Percentiles rank a stretch among this genome's conserved stretches.
Conservation (phyloP, 2,113 vertebrate species). For the Takifugu flavidus region DNA sequence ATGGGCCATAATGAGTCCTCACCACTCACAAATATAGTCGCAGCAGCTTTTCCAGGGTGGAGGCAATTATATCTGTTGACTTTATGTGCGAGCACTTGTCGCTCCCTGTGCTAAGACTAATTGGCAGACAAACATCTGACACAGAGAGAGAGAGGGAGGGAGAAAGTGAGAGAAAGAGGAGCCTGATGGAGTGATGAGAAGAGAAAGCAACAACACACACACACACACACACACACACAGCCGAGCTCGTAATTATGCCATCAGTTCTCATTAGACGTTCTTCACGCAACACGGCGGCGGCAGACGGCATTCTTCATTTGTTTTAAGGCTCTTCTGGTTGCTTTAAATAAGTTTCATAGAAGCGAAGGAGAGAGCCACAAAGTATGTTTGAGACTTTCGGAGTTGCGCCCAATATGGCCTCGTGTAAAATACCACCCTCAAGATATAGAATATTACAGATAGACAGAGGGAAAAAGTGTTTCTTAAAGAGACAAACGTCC, state of each 20-base stretch:
- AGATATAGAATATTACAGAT: neutral
- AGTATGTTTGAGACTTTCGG: neutral
- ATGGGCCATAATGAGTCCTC: conserved; percentile 1
- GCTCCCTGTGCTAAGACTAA: conserved; percentile 47
- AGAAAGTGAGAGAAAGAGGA: neutral
- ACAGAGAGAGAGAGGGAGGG: neutral
- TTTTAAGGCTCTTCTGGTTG: neutral
- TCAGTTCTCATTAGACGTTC: conserved; percentile 15
- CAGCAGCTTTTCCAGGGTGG: conserved; percentile 43
- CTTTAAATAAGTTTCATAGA: neutral
- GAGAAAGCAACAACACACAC: neutral
- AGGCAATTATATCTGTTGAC: conserved; percentile 66
- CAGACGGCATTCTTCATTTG: neutral
- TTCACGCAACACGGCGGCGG: neutral
- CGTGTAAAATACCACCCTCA: neutral
- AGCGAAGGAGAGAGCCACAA: neutral
- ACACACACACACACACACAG: conserved; percentile 1
- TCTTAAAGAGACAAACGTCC: neutral
- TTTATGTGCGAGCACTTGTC: conserved; percentile 43
- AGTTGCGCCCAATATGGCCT: neutral
- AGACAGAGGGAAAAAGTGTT: neutral
- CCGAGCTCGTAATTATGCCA: conserved; percentile 6
- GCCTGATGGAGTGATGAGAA: neutral
- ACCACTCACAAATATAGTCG: conserved; percentile 41
- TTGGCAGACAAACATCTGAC: conserved; percentile 51